phyloP scores from a whole-genome alignment of 1,140 invertebrate genomes.

The Doryteuthis pealeii region DNA sequence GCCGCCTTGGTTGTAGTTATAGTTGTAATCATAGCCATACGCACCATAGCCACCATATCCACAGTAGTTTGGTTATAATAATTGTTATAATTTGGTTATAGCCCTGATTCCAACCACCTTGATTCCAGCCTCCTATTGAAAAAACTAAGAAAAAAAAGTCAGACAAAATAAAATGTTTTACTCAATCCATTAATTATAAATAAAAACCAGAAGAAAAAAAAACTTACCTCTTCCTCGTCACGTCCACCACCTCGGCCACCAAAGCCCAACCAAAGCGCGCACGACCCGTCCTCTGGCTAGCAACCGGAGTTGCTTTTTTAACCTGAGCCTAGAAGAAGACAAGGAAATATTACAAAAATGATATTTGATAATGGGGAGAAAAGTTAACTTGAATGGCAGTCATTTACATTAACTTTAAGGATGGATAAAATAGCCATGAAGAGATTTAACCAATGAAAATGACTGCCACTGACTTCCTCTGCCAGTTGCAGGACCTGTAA shows the following conservation, averaged over 20 bases:
- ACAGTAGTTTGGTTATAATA: conserved; percentile 14
- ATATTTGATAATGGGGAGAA: no score
- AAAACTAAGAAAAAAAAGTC: no score
- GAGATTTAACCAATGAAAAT: background rate
- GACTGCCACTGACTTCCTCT: conserved; percentile 7
- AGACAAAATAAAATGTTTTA: no score
- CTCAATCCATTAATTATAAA: no score
- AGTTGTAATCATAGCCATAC: conserved; percentile 25
- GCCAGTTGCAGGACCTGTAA: background rate
- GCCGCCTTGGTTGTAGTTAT: conserved; percentile 55
- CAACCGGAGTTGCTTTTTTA: conserved; percentile 12
- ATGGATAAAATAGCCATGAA: background rate
- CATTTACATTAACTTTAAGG: conserved; percentile 6
- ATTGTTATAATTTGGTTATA: conserved; percentile 10
- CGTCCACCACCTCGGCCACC: background rate
- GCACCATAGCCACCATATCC: conserved; percentile 23
- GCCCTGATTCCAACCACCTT: conserved; percentile 48
- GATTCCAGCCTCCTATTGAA: conserved; percentile 14
- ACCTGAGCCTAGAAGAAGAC: conserved; percentile 7
- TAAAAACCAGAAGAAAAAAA: background rate
- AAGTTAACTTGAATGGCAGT: conserved; percentile 6
- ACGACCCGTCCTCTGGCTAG: conserved; percentile 10
- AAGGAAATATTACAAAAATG: no score
- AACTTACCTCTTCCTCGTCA: background rate
- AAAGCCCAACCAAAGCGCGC: background rate